phyloP scores from a whole-genome alignment of 2,888 invertebrate genomes.

The Cantharis flavilabris region DNA sequence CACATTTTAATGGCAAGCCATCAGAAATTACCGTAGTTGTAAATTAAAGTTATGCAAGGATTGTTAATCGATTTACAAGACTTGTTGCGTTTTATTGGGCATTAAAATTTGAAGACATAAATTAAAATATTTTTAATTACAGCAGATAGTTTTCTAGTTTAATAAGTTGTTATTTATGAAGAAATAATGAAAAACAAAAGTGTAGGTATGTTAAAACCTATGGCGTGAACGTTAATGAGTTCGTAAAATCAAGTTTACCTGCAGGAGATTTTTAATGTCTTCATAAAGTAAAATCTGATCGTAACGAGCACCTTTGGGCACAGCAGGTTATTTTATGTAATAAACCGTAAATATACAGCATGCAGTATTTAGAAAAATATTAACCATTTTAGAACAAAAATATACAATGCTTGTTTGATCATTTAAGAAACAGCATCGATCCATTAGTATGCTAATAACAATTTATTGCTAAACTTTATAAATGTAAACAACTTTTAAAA shows the following conservation, averaged over 20 bases:
- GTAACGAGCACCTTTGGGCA: constrained; percentile 24
- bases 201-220: constrained; percentile 17
- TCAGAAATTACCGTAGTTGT: not conserved
- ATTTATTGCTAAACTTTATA: not conserved
- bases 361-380: constrained; percentile 12
- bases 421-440: not conserved
- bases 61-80: not conserved
- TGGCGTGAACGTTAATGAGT: constrained; percentile 31
- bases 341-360: constrained; percentile 16
- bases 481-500: not conserved
- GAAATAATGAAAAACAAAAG: constrained; percentile 16
- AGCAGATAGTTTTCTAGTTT: not conserved
- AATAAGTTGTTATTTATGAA: constrained; percentile 8
- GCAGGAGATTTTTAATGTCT: constrained; percentile 36
- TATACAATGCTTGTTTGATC: not conserved
- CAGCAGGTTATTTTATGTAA: constrained; percentile 27
- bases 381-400: constrained; percentile 1
- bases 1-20: not conserved
- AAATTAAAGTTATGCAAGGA: not conserved
- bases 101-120: not conserved
- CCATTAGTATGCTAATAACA: not conserved
- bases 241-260: constrained; percentile 33
- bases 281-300: constrained; percentile 31
- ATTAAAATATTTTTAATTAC: not conserved
- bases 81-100: not conserved